Conservation (phyloP, 2,797 vertebrate species). For the Platalea minor region DNA sequence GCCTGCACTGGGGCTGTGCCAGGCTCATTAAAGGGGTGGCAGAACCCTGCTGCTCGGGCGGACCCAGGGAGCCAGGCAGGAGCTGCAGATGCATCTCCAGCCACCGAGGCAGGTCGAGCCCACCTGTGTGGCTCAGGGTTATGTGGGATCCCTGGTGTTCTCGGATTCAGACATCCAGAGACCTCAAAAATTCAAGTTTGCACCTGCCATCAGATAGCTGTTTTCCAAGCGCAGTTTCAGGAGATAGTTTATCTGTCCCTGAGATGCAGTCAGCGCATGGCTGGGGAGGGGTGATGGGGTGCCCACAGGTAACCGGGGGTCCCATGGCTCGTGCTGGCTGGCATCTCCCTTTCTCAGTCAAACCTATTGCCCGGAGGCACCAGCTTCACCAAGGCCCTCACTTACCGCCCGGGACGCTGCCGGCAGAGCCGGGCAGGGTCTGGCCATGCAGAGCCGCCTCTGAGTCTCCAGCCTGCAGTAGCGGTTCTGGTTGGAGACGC, state of each 20-base stretch:
- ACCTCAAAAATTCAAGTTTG: not conserved
- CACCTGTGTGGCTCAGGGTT: not conserved
- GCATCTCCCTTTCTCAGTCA: not conserved
- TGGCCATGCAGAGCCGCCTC: constrained; percentile 80
- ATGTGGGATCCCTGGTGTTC: not conserved
- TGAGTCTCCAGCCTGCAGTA: constrained; percentile 87
- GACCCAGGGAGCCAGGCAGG: not conserved
- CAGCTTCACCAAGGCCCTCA: not conserved
- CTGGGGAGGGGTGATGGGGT: not conserved
- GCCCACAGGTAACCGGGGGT: fast-evolving
- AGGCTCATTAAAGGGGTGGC: not conserved
- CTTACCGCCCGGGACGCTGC: constrained; percentile 35
- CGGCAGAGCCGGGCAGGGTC: constrained; percentile 75
- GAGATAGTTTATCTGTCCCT: not conserved
- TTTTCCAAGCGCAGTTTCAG: not conserved
- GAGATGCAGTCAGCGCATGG: not conserved
- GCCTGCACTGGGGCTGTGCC: not conserved
- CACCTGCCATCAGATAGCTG: not conserved
- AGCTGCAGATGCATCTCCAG: not conserved
- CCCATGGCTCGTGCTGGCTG: not conserved
- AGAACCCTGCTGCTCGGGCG: not conserved
- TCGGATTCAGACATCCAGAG: not conserved
- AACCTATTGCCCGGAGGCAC: not conserved
- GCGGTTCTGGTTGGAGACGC: constrained; percentile 88
- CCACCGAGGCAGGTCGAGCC: not conserved